Evolutionary conservation across 2,113 vertebrate genomes (phyloP).

Genomic region (Microtus richardsoni): DNA sequence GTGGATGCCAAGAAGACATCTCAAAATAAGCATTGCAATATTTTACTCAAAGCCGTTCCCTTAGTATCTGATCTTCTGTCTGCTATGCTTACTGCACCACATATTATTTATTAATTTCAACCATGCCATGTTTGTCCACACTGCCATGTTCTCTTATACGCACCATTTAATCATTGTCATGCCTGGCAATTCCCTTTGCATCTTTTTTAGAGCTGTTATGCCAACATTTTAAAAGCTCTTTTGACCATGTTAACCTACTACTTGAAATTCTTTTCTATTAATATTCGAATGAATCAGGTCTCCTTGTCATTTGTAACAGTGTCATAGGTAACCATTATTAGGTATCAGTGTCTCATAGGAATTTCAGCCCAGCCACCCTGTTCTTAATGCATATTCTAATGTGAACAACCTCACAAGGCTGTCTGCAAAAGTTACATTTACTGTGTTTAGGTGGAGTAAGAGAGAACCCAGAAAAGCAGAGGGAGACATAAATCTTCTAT

Average conservation of each 20-base stretch:
- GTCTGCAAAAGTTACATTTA: neutral
- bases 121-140: neutral
- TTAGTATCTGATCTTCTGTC: neutral
- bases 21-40: neutral
- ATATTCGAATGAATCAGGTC: neutral
- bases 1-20: neutral
- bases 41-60: neutral
- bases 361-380: neutral
- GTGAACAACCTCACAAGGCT: neutral
- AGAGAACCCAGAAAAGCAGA: neutral
- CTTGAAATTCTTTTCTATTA: neutral
- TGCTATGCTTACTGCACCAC: neutral
- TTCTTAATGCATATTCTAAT: neutral
- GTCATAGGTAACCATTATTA: neutral
- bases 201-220: neutral
- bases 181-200: neutral
- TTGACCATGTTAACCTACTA: neutral
- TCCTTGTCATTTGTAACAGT: neutral
- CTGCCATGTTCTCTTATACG: neutral
- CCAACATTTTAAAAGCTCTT: neutral
- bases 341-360: neutral
- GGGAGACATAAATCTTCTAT: neutral
- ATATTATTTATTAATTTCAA: neutral
- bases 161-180: neutral
- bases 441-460: neutral